phyloP scores from a whole-genome alignment of 2,113 vertebrate genomes.

The Pygoscelis adeliae region DNA sequence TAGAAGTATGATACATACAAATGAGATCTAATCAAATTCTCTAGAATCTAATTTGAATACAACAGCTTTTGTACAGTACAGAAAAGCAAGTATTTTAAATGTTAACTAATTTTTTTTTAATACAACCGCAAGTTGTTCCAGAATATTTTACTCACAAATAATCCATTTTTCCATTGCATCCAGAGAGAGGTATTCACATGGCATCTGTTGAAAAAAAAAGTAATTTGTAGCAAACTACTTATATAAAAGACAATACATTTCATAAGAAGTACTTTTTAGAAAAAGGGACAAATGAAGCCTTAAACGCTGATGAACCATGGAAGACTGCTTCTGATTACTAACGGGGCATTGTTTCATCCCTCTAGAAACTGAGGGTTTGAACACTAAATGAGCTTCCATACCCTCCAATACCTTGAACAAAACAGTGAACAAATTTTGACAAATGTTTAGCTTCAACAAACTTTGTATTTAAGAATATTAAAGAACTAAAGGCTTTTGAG shows the following conservation, averaged over 20 bases:
- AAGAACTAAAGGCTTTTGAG: not conserved
- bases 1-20: not conserved
- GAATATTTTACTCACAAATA: slow-evolving; percentile 88
- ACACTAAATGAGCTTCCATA: not conserved
- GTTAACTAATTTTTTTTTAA: not conserved
- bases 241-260: not conserved
- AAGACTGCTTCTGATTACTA: not conserved
- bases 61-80: not conserved
- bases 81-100: not conserved
- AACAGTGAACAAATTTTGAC: not conserved
- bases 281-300: not conserved
- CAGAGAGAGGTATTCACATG: slow-evolving; percentile 97
- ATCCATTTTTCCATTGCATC: slow-evolving; percentile 99
- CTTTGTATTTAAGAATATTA: not conserved
- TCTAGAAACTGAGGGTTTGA: not conserved
- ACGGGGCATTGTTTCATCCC: not conserved
- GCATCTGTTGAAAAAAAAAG: slow-evolving; percentile 84
- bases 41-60: not conserved
- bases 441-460: not conserved
- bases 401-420: not conserved
- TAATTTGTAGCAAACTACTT: slow-evolving; percentile 4
- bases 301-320: not conserved
- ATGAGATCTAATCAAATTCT: not conserved
- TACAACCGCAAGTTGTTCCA: not conserved
- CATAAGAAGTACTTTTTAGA: not conserved